Evolutionary conservation across 2,888 invertebrate species (phyloP).

Genomic region (Dolichomitus sp.): DNA sequence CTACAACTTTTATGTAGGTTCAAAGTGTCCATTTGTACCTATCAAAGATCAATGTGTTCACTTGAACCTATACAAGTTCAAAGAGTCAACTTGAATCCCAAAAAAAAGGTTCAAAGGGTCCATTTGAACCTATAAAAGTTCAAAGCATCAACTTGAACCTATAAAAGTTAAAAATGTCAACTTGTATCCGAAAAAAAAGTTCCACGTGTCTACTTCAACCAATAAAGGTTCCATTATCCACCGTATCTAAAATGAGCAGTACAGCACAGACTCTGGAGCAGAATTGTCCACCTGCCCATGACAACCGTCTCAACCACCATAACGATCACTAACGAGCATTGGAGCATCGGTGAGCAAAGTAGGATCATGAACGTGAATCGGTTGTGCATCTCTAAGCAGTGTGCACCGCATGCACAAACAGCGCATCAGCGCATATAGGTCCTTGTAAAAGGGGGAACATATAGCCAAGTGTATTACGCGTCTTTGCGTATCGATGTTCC

Average conservation of each 20-base stretch:
- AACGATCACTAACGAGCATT: constrained; percentile 3
- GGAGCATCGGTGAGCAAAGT: constrained; percentile 2
- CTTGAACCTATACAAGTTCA: too few species aligned
- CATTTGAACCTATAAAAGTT: too few species aligned
- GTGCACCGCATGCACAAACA: background rate
- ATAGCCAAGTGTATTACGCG: constrained; percentile 12
- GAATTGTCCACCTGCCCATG: constrained; percentile 8
- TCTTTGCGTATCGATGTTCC: background rate
- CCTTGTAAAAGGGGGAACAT: background rate
- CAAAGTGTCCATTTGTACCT: too few species aligned
- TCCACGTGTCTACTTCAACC: too few species aligned
- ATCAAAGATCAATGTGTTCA: too few species aligned
- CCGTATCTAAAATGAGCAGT: background rate
- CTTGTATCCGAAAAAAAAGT: too few species aligned
- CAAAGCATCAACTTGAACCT: too few species aligned
- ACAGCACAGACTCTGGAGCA: background rate
- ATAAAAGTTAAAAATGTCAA: too few species aligned
- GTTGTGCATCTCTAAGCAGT: constrained; percentile 2
- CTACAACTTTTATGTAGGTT: background rate
- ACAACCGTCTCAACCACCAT: background rate
- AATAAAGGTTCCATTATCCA: background rate
- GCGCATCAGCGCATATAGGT: constrained; percentile 1
- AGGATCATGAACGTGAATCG: constrained; percentile 6
- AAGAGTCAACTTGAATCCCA: too few species aligned
- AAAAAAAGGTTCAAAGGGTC: too few species aligned